These are phyloP conservation scores for Arrhamphus sclerolepis DNA, from an alignment of 2,797 vertebrate genomes.

Conservation along the genomic window DNA sequence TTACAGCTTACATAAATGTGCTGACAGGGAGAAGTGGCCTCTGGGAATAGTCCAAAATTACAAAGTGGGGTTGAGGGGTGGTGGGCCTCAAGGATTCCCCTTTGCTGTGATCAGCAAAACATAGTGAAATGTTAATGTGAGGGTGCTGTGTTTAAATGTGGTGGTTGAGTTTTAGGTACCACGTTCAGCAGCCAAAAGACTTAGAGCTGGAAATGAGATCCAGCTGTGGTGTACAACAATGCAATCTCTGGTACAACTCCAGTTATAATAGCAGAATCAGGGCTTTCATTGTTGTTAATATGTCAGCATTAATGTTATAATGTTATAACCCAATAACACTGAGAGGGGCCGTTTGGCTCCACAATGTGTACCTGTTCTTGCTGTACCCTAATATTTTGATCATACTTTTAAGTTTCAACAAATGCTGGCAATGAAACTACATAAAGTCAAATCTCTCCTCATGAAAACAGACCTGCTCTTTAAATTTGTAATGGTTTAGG, in stretches of 20 bases:
- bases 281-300: too few species aligned
- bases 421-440: conserved; percentile 4
- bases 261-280: too few species aligned
- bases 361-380: too few species aligned
- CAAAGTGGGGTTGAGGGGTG: too few species aligned
- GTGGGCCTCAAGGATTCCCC: conserved; percentile 48
- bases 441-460: conserved; percentile 9
- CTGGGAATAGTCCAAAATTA: conserved; percentile 52
- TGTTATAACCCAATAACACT: too few species aligned
- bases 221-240: conserved; percentile 32
- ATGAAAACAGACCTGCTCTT: conserved; percentile 23
- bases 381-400: too few species aligned
- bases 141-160: conserved; percentile 42
- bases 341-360: too few species aligned
- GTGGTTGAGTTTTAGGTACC: conserved; percentile 32
- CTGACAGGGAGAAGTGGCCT: conserved; percentile 62
- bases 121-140: conserved; percentile 43
- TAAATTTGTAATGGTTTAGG: conserved; percentile 17
- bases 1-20: conserved; percentile 72
- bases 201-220: conserved; percentile 42
- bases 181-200: conserved; percentile 40
- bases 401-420: background rate
- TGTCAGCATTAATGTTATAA: too few species aligned
- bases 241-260: too few species aligned
- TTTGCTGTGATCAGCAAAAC: conserved; percentile 57